Base-by-base conservation (phyloP, 2,888 invertebrate species). In the Ypsolopha scabrella region DNA sequence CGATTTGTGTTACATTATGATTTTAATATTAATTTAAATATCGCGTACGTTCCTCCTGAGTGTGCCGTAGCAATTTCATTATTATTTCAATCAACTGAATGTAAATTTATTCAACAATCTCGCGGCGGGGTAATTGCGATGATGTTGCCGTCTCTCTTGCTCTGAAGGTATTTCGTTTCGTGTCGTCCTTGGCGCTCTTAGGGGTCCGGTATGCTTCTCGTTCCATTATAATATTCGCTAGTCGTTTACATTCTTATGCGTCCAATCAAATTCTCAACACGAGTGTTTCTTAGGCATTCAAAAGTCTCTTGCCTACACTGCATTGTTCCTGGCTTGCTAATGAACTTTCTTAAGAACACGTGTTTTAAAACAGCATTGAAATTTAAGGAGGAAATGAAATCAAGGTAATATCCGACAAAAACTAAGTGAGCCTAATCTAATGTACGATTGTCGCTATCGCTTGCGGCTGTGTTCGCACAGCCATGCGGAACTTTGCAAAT, bases 91-190 rank as follows among this genome's bases (percentile, higher is more conserved):
- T 86, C 86, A 85, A 81, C 80, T 80, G 75, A 83, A 86, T 85
- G 86, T 85, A 85, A 85, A 86, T 86, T 83, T 86, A 86, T 86
- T 86, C 86, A 82, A 85, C 83, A 85, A 83, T 86, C 85, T 85
- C 82, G 82, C 79, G 53, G 53, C 54, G 76, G 77, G 81, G 85
- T 86, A 85, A 86, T 86, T 85, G 85, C 82, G 80, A 72, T 75
- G 64, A 62, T 60, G 64, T 57, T 63, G 24, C 41, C 39, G 14
- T 53, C 48, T 37, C 58, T 76, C 77, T 64, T 74, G 55, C 62
- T 78, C 69, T 11, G 10, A 3, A 10, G 37, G 14, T 1, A 9
- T 44, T 9, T 38, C 33, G 41, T 39, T n/a, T 49, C n/a, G 46
- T 13, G 33, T 39, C 37, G 47, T n/a, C 41, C 43, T 41, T n/a